Evolutionary conservation across 1,140 invertebrate species (phyloP).

Genomic region (Sycophaga agraensis): DNA sequence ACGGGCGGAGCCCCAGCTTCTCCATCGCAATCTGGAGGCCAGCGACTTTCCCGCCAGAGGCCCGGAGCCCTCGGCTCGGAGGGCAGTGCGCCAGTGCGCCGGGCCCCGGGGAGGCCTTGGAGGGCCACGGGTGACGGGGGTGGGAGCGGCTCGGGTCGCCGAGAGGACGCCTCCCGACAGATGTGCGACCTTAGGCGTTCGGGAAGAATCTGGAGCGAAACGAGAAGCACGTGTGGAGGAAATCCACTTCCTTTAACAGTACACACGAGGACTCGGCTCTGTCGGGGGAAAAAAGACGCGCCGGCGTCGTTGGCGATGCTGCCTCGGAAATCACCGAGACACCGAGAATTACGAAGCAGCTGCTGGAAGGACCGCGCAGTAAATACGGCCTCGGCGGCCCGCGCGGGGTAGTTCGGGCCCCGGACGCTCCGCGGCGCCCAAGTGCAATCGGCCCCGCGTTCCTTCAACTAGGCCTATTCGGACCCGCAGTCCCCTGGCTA

Average conservation of each 20-base stretch:
- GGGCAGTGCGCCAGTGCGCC: too few relatives aligned
- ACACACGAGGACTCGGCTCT: background rate
- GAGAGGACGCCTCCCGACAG: too few relatives aligned
- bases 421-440: too few relatives aligned
- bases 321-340: conserved; percentile 20
- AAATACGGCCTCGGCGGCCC: too few relatives aligned
- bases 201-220: conserved; percentile 40
- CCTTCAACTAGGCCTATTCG: conserved; percentile 17
- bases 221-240: conserved; percentile 53
- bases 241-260: conserved; percentile 55
- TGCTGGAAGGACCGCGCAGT: conserved; percentile 18
- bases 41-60: too few relatives aligned
- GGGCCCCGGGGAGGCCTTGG: too few relatives aligned
- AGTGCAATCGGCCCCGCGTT: background rate
- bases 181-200: conserved; percentile 33
- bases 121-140: too few relatives aligned
- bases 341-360: conserved; percentile 28
- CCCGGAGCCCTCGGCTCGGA: too few relatives aligned
- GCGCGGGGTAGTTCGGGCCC: background rate
- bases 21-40: too few relatives aligned
- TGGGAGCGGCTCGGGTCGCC: too few relatives aligned
- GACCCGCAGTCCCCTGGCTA: background rate
- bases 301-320: too few relatives aligned
- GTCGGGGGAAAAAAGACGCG: conserved; percentile 31
- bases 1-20: too few relatives aligned